Base-by-base conservation (phyloP, 2,888 invertebrate species). In the Ochropleura leucogaster region DNA sequence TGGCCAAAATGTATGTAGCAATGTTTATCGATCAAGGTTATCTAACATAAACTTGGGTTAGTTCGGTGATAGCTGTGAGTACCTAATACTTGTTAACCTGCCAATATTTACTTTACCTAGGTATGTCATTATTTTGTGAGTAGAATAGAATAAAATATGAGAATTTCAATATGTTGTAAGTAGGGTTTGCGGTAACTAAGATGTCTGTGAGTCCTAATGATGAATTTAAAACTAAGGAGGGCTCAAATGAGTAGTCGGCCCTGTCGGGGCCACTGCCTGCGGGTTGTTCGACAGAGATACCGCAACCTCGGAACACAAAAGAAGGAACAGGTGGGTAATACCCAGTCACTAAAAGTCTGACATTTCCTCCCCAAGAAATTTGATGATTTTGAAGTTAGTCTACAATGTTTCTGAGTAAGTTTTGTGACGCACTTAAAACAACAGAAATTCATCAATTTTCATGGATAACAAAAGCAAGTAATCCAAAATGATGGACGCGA, bases 401-500 rank as follows among this genome's bases (percentile, higher is more conserved):
- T 49, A 51, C 6, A 60, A 9, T 42, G 12, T 16, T 72, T 80
- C 59, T 40, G 60, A 55, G 63, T 53, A 60, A 42, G 30, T 40
- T 10, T 12, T 12, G 51, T 77, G 82, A 77, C 53, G 68, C 53
- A 64, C 57, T 53, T 59, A 47, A 44, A 68, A 67, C 12, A 60
- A 40, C 18, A 57, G 40, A 68, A 55, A 65, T 63, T 51, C 59
- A 72, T 82, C 1, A 83, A 73, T 74, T 71, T 66, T 20, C 30
- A 30, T 47, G 63, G 44, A 69, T 77, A 82, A 73, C 65, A 66
- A 72, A 77, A 70, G 69, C 44, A 73, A 79, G 63, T 68, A 70
- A 75, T 75, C 46, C 42, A 44, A 74, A 59, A 72, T 83, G 85
- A 82, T 72, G 79, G 47, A 74, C 49, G 63, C 65, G 65, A 10